phyloP scores from a whole-genome alignment of 2,888 invertebrate species.

The Eilema sororculum region DNA sequence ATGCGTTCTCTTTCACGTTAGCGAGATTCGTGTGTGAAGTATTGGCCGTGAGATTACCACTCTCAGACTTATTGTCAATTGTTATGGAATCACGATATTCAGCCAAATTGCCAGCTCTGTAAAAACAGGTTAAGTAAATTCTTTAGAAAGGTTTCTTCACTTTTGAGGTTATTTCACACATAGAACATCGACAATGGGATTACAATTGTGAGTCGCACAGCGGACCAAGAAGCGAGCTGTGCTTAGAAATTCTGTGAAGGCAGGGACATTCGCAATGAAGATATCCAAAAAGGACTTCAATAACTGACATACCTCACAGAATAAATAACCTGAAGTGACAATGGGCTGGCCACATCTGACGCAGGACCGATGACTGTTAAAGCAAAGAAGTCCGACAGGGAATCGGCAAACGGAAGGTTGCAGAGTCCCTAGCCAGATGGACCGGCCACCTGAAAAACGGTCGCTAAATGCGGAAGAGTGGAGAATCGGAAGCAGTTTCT shows the following conservation, averaged over 20 bases:
- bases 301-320: too few species aligned
- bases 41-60: constrained; percentile 76
- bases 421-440: too few species aligned
- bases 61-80: constrained; percentile 79
- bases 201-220: not conserved
- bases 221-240: not conserved
- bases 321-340: not conserved
- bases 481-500: too few species aligned
- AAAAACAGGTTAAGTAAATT: constrained; percentile 27
- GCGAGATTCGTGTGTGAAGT: constrained; percentile 79
- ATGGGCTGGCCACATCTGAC: not conserved
- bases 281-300: not conserved
- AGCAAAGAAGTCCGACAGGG: not conserved
- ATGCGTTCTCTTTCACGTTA: constrained; percentile 69
- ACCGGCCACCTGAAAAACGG: too few species aligned
- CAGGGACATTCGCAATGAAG: not conserved
- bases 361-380: not conserved
- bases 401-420: too few species aligned
- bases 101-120: constrained; percentile 70
- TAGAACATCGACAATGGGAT: not conserved
- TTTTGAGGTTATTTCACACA: not conserved
- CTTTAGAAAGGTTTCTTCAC: not conserved
- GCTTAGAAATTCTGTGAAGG: not conserved
- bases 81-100: constrained; percentile 81
- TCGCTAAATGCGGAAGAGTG: too few species aligned